Conservation (phyloP, 2,888 invertebrate genomes). For the Nycteola revayana region DNA sequence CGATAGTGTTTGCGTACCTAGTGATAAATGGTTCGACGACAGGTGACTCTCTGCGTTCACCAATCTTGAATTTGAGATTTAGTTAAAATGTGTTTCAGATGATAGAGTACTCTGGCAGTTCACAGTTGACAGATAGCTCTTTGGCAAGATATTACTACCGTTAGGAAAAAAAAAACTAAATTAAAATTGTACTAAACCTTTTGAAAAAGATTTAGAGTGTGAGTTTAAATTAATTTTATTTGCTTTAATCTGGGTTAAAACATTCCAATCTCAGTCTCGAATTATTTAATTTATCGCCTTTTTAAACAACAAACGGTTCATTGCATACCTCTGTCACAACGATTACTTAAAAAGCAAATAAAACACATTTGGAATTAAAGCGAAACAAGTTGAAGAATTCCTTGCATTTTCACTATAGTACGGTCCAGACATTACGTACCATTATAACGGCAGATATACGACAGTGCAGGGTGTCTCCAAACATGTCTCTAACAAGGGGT, state of each 20-base stretch:
- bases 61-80: slow-evolving; percentile 35
- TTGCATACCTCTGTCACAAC: slow-evolving; percentile 12
- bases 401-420: slow-evolving; percentile 15
- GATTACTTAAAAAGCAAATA: slow-evolving; percentile 18
- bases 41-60: slow-evolving; percentile 34
- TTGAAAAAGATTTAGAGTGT: too few relatives aligned
- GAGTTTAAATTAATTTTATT: too few relatives aligned
- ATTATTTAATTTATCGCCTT: not conserved
- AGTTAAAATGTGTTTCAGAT: slow-evolving; percentile 30
- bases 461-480: slow-evolving; percentile 34
- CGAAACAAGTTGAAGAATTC: slow-evolving; percentile 28
- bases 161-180: too few relatives aligned
- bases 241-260: too few relatives aligned
- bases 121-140: slow-evolving; percentile 9
- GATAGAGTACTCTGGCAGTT: slow-evolving; percentile 22
- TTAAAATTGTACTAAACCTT: too few relatives aligned
- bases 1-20: slow-evolving; percentile 35
- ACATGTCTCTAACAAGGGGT: slow-evolving; percentile 62
- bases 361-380: slow-evolving; percentile 15
- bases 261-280: too few relatives aligned
- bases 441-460: slow-evolving; percentile 33
- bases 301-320: not conserved
- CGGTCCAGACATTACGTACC: slow-evolving; percentile 35
- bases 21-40: slow-evolving; percentile 39
- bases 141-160: too few relatives aligned